Evolutionary conservation across 2,888 invertebrate species (phyloP), one percentile per base, ranked within the genome.

Genomic region (Leucoptera coffeella): DNA sequence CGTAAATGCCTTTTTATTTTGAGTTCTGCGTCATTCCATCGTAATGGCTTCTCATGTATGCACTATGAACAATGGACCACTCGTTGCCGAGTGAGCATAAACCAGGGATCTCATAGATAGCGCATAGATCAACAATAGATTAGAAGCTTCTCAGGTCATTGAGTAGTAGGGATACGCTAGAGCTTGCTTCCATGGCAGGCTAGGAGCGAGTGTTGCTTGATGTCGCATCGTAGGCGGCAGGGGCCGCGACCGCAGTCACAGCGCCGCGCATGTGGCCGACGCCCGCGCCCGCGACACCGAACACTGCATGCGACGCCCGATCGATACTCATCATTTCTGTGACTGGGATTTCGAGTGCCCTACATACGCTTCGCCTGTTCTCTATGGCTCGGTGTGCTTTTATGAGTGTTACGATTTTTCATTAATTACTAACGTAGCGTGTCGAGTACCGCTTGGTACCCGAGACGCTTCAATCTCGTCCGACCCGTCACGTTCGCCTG

Each of bases 371-470:
- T 55, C 50, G 57, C 61, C 56, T 58, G 43, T 52, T 55, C 50
- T 56, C 50, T 53, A 60, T 61, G 62, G 59, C 61, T 71, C 59
- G 54, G 60, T 72, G 69, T 67, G 65, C 64, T 64, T 61, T 38
- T 44, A 48, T 56, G 48, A 46, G 48, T 57, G 52, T 56, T 50
- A n/a, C n/a, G n/a, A n/a, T n/a, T n/a, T n/a, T n/a, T n/a, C n/a
- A 19, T 19, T 19, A 2, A 19, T 19, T n/a, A n/a, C 9, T 19
- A n/a, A 19, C 19, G 19, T n/a, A 19, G 8, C 19, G 4, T 3
- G 19, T 8, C 9, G 8, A 19, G 19, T 19, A 19, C 19, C 19
- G 19, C n/a, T 8, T 19, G 8, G 3, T 19, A 3, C 8, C 19
- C 19, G 19, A 19, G 19, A 19, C n/a, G 8, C n/a, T n/a, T n/a